Evolutionary conservation across 2,888 invertebrate genomes (phyloP), one percentile per base, ranked within the genome.

Genomic region (Ochropleura leucogaster): DNA sequence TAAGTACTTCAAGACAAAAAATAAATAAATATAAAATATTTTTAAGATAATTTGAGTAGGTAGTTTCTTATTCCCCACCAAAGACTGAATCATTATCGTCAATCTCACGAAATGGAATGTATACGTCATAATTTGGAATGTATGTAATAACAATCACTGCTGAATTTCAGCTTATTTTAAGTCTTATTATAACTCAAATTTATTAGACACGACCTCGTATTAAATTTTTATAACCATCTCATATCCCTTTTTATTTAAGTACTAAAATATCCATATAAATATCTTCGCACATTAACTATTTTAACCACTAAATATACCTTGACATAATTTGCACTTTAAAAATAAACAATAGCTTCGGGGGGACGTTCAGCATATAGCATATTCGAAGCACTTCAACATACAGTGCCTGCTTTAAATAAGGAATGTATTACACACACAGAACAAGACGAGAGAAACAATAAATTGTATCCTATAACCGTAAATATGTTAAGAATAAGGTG

Each of bases 191-290:
- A 87, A 87, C 77, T 87, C 82, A 82, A 87, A 87, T 84, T 72
- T 77, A 82, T 85, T 78, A 88, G 76, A 89, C 76, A 86, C 78
- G 83, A 88, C 83, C 83, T 85, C 84, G 67, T 79, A 83, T 76
- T 82, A 64, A 76, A 77, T 82, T 89, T 85, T 85, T 78, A 88
- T 87, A 89, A 90, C 87, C 89, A 89, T 88, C 88, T 89, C 85
- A 86, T 89, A 92, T 92, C 91, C 92, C 90, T 92, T 91, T 70
- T 92, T 90, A 87, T 90, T 94, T 95, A 94, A 93, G 92, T 93
- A 94, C 95, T 95, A 95, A 93, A 95, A 94, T 95, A 95, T 95
- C 95, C 93, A 92, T 94, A 94, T 92, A 94, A 94, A 94, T 94
- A 95, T 94, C 94, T 88, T 91, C 92, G 89, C 92, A 89, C 94